Percentiles rank a stretch among this genome's conserved stretches.
Conservation (phyloP, 2,888 invertebrate genomes). For the Papilio protenor region DNA sequence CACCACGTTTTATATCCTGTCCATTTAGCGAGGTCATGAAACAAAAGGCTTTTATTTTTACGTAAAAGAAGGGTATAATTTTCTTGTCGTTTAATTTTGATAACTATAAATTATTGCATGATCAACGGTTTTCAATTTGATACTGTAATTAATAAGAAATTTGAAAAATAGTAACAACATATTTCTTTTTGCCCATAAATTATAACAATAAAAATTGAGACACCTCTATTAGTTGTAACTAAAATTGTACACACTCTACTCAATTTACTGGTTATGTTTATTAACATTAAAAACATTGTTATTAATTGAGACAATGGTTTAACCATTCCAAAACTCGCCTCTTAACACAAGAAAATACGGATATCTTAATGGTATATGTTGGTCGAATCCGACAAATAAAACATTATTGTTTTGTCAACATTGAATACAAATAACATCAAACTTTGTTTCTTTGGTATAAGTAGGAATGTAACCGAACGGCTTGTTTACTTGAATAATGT, state of each 20-base stretch:
- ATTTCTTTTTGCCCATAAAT: conserved; percentile 30
- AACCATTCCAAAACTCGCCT: neutral
- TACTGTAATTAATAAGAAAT: conserved; percentile 27
- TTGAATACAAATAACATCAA: neutral
- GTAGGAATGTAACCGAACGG: neutral
- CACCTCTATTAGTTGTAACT: conserved; percentile 9
- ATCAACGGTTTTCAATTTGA: conserved; percentile 25
- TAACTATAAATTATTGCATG: conserved; percentile 30
- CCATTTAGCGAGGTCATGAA: no score
- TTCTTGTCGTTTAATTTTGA: neutral
- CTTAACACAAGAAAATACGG: neutral
- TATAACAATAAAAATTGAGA: neutral
- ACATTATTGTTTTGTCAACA: neutral
- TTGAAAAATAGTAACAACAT: conserved; percentile 34
- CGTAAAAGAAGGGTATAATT: neutral
- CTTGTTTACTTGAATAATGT: conserved; percentile 8
- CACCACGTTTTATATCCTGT: no score
- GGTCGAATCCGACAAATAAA: neutral
- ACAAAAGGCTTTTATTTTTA: neutral
- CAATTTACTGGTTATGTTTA: neutral
- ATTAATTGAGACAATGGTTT: neutral
- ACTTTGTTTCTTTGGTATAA: neutral
- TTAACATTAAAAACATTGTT: no score
- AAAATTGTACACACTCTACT: neutral
- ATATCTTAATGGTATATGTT: neutral